Evolutionary conservation across 2,888 invertebrate genomes (phyloP), one percentile per base, ranked within the genome.

Genomic region (Pheosia gnoma): DNA sequence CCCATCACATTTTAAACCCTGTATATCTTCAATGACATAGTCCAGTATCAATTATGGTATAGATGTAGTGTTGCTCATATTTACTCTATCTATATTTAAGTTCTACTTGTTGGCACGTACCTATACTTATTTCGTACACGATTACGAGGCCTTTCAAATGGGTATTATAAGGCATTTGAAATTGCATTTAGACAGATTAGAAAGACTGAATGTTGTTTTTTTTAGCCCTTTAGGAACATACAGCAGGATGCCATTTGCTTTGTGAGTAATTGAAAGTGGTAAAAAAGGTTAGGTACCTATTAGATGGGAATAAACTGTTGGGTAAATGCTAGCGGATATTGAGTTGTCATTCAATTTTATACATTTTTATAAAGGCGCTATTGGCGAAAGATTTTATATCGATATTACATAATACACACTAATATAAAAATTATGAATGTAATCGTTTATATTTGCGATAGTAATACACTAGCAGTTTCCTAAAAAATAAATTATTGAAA

Each of bases 291-390:
- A 74, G 71, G 61, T 63, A 66, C 66, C 71, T 67, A 54, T 38
- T 13, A 36, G 70, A 78, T 74, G 72, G 65, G 69, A 65, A 75
- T 71, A 72, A 72, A 71, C 65, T 69, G 71, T 70, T 78, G 72
- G 74, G 68, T 76, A 71, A 82, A 80, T 77, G 80, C 80, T 86
- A 84, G 83, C 78, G 73, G 81, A 76, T 76, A 67, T 79, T 75
- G 75, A 77, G 81, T 81, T 81, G 78, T 81, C 80, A 80, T 75
- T 74, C 83, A 80, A 80, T 91, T 92, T 92, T 92, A 87, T 91
- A 91, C 89, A 89, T 90, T 90, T 91, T 87, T 90, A 90, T 86
- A 83, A 80, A 84, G 84, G 81, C 79, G 86, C 84, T 88, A 86
- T 81, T 81, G 84, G 86, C 85, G 86, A 86, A 85, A 88, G 83